Conservation (phyloP, 2,888 invertebrate genomes). For the Trypoxylon attenuatum region DNA sequence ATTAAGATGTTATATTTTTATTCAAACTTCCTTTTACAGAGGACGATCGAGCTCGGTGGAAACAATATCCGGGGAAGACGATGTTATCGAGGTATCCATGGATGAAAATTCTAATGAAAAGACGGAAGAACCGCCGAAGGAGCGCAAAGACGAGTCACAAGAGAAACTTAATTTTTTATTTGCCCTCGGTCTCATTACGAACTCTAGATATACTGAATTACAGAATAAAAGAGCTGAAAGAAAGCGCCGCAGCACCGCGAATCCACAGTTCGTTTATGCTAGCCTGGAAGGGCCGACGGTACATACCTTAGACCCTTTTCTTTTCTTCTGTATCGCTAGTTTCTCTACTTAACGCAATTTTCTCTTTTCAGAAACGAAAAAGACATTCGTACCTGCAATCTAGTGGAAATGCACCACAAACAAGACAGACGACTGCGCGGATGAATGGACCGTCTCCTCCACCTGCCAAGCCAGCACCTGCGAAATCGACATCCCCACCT, state of each 20-base stretch:
- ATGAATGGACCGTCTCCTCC: constrained; percentile 69
- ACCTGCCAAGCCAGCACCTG: constrained; percentile 49
- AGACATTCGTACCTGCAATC: constrained; percentile 75
- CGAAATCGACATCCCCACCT: constrained; percentile 59
- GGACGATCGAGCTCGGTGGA: constrained; percentile 63
- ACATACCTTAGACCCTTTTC: constrained; percentile 30
- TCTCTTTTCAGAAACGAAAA: constrained; percentile 74
- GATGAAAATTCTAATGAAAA: constrained; percentile 59
- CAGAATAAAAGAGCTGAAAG: constrained; percentile 76
- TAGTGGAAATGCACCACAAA: constrained; percentile 75
- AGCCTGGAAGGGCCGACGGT: constrained; percentile 68
- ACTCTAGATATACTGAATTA: constrained; percentile 74
- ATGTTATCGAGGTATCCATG: constrained; percentile 62
- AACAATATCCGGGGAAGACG: constrained; percentile 64
- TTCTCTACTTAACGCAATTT: too few relatives aligned
- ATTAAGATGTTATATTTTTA: background rate
- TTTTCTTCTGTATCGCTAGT: too few relatives aligned
- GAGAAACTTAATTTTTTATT: constrained; percentile 74
- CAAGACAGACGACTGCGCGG: constrained; percentile 74
- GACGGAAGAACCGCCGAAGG: constrained; percentile 43
- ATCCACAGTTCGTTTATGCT: constrained; percentile 77
- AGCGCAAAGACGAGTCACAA: constrained; percentile 31
- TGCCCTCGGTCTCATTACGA: constrained; percentile 75
- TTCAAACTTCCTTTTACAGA: constrained; percentile 32
- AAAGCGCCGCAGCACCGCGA: constrained; percentile 77